Conservation (phyloP, 1,140 invertebrate genomes). For the Drosophila miranda region DNA sequence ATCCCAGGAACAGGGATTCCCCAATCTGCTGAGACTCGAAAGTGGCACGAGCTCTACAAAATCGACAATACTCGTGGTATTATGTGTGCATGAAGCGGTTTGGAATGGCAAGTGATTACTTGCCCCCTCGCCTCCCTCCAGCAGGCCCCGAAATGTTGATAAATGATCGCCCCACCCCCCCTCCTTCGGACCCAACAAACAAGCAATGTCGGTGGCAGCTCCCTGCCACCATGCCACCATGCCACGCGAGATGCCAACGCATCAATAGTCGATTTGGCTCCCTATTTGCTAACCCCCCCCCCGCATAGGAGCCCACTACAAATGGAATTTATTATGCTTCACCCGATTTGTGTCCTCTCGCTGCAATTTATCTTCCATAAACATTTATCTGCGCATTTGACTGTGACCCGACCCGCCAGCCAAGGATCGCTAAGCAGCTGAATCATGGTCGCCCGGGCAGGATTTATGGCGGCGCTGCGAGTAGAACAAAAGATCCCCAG, state of each 20-base stretch:
- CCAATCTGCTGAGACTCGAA: too few relatives aligned
- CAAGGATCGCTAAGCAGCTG: constrained; percentile 42
- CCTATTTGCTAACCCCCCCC: not conserved
- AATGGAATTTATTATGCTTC: constrained; percentile 70
- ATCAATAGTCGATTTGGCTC: constrained; percentile 65
- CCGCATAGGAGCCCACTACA: constrained; percentile 20
- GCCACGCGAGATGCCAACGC: constrained; percentile 57
- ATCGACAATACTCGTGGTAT: too few relatives aligned
- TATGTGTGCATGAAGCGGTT: constrained; percentile 48
- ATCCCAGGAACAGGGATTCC: too few relatives aligned
- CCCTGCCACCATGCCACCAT: constrained; percentile 22
- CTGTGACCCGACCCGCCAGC: constrained; percentile 46
- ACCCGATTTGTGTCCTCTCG: constrained; percentile 62
- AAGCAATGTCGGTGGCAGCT: constrained; percentile 14
- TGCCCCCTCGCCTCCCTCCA: constrained; percentile 28
- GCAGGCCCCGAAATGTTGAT: constrained; percentile 61
- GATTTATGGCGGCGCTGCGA: constrained; percentile 15
- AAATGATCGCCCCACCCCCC: constrained; percentile 59
- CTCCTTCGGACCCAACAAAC: constrained; percentile 32
- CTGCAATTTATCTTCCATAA: constrained; percentile 68
- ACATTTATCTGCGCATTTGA: constrained; percentile 66
- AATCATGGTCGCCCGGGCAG: constrained; percentile 30
- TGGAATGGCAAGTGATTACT: constrained; percentile 64
- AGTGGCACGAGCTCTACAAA: too few relatives aligned
- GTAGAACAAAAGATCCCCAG: too few relatives aligned